Conservation (phyloP, 2,888 invertebrate genomes). For the Eumerus sabulonum region DNA sequence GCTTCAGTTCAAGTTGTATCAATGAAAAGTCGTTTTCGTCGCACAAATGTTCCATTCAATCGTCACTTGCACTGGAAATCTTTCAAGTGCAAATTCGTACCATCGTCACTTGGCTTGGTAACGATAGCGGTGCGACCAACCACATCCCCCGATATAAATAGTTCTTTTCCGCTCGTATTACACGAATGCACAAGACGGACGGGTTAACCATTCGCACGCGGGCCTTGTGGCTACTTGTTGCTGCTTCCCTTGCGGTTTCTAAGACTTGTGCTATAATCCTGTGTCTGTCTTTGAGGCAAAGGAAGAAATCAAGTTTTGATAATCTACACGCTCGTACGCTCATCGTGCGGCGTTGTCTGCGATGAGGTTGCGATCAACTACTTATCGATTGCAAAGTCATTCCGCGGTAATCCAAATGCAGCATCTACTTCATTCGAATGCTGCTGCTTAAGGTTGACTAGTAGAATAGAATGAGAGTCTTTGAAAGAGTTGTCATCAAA, state of each 20-base stretch:
- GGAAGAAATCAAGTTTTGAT: constrained; percentile 60
- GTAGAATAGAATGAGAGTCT: constrained; percentile 25
- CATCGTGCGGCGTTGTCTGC: constrained; percentile 9
- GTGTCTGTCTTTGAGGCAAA: constrained; percentile 16
- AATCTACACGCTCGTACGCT: constrained; percentile 23
- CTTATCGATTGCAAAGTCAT: constrained; percentile 55
- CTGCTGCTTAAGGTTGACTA: constrained; percentile 19
- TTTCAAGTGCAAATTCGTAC: constrained; percentile 35
- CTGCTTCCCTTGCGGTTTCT: constrained; percentile 61
- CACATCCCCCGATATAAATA: constrained; percentile 57
- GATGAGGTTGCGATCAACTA: constrained; percentile 51
- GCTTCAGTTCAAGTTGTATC: background rate
- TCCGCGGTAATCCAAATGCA: no score
- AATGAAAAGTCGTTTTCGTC: no score
- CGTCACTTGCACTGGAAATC: constrained; percentile 18
- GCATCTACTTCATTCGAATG: constrained; percentile 7
- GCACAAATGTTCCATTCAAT: background rate
- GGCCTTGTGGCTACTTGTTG: constrained; percentile 60
- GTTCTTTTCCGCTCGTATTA: constrained; percentile 47
- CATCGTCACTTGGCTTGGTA: constrained; percentile 33
- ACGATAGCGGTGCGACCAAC: constrained; percentile 54
- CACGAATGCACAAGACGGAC: constrained; percentile 22
- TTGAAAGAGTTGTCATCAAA: constrained; percentile 67
- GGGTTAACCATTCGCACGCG: constrained; percentile 62
- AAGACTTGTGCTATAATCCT: constrained; percentile 41